These are phyloP conservation scores for Gadus chalcogrammus DNA, from an alignment of 2,113 vertebrate species.

Conservation along the genomic window DNA sequence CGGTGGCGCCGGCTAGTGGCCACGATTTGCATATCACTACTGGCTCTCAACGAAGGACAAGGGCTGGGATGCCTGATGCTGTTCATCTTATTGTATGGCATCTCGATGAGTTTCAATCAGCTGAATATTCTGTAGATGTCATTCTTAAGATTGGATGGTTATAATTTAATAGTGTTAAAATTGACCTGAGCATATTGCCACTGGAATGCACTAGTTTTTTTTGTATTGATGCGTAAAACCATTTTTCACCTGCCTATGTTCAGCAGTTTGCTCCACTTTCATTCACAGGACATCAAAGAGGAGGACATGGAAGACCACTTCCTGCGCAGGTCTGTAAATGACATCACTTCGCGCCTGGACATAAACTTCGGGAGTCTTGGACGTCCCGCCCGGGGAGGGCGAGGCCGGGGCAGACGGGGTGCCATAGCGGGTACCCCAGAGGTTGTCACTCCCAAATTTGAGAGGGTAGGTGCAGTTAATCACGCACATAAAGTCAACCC, in stretches of 20 bases:
- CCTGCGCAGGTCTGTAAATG: constrained; percentile 83
- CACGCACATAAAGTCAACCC: too few relatives aligned
- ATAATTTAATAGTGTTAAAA: too few relatives aligned
- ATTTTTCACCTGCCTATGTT: not conserved
- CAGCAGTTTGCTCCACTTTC: not conserved
- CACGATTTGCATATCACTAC: too few relatives aligned
- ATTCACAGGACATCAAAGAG: constrained; percentile 36
- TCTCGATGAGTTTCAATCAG: too few relatives aligned
- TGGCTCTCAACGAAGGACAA: too few relatives aligned
- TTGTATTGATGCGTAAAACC: not conserved
- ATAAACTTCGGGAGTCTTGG: constrained; percentile 91
- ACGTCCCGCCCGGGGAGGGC: constrained; percentile 76
- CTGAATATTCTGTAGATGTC: too few relatives aligned
- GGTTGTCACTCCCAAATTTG: constrained; percentile 40
- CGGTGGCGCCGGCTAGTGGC: too few relatives aligned
- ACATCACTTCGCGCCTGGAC: constrained; percentile 90
- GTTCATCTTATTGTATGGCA: too few relatives aligned
- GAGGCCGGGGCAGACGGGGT: constrained; percentile 77
- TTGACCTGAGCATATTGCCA: too few relatives aligned
- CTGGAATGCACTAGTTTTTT: too few relatives aligned
- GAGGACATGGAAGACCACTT: constrained; percentile 65
- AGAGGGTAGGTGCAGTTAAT: constrained; percentile 49
- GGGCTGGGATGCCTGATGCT: too few relatives aligned
- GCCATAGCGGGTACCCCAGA: constrained; percentile 61
- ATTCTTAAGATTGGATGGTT: too few relatives aligned